These are phyloP conservation scores for Disparrhopalites patrizii DNA, from an alignment of 2,888 invertebrate genomes.

Conservation along the genomic window DNA sequence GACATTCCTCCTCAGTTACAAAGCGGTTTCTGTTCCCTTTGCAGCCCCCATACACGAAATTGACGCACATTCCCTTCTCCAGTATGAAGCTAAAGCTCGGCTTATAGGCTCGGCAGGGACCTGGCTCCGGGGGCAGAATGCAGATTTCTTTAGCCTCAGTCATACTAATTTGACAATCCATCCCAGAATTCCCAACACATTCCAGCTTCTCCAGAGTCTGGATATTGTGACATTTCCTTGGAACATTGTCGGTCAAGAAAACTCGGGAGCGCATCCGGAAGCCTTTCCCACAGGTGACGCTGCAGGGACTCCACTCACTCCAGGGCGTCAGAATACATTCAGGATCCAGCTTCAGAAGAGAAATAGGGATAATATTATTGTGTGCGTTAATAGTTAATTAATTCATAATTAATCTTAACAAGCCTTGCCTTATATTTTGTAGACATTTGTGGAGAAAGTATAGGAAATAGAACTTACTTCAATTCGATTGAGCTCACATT, in stretches of 20 bases:
- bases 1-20: conserved; percentile 50
- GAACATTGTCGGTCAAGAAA: conserved; percentile 62
- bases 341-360: conserved; percentile 21
- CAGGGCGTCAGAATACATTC: conserved; percentile 72
- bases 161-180: conserved; percentile 68
- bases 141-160: conserved; percentile 65
- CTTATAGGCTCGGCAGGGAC: conserved; percentile 56
- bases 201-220: conserved; percentile 71
- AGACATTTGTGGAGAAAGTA: no score
- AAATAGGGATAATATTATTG: conserved; percentile 7
- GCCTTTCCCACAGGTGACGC: conserved; percentile 81
- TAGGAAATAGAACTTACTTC: no score
- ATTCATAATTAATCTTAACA: not conserved
- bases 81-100: conserved; percentile 57
- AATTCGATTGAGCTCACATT: conserved; percentile 45
- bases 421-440: not conserved
- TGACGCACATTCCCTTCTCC: conserved; percentile 53
- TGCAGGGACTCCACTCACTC: conserved; percentile 90
- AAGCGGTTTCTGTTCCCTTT: conserved; percentile 57
- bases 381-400: no score
- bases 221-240: conserved; percentile 64
- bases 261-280: conserved; percentile 64
- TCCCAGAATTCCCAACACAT: conserved; percentile 58
- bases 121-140: conserved; percentile 53
- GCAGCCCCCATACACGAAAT: conserved; percentile 60